These are phyloP conservation scores for Epirrhoe alternata DNA, from an alignment of 2,888 invertebrate genomes.

Conservation along the genomic window DNA sequence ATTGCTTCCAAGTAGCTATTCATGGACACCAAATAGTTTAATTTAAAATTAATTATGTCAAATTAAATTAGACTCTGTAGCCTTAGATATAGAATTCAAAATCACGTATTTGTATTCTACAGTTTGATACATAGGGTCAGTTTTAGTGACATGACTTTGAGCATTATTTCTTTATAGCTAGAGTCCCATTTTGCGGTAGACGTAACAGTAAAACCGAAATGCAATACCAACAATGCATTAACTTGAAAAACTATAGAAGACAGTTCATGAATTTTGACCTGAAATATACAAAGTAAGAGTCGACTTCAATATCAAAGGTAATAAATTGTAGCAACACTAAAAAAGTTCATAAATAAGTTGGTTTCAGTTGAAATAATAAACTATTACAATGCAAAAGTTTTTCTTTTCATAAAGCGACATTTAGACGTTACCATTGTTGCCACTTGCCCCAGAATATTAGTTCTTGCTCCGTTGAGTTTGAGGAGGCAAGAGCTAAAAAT, in stretches of 20 bases:
- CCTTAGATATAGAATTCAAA: background rate
- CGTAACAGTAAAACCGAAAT: constrained; percentile 39
- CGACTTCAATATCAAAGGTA: constrained; percentile 12
- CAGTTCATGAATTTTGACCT: constrained; percentile 18
- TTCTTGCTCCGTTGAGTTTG: too few species aligned
- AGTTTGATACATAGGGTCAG: background rate
- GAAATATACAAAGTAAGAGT: constrained; percentile 16
- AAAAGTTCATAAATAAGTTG: background rate
- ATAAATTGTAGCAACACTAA: background rate
- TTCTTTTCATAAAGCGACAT: too few species aligned
- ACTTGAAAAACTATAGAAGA: constrained; percentile 20
- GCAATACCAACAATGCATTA: constrained; percentile 44
- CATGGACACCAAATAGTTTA: background rate
- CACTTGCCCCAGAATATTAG: too few species aligned
- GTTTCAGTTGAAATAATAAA: background rate
- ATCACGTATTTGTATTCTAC: background rate
- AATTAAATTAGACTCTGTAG: background rate
- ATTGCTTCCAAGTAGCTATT: background rate
- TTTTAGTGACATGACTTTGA: constrained; percentile 3
- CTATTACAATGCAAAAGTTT: too few species aligned
- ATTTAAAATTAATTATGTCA: background rate
- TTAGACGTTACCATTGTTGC: too few species aligned
- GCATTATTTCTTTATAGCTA: constrained; percentile 14
- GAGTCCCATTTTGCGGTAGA: constrained; percentile 35
- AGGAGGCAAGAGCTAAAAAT: too few species aligned